Base-by-base conservation (phyloP, 2,797 vertebrate species). In the Alosa sapidissima region DNA sequence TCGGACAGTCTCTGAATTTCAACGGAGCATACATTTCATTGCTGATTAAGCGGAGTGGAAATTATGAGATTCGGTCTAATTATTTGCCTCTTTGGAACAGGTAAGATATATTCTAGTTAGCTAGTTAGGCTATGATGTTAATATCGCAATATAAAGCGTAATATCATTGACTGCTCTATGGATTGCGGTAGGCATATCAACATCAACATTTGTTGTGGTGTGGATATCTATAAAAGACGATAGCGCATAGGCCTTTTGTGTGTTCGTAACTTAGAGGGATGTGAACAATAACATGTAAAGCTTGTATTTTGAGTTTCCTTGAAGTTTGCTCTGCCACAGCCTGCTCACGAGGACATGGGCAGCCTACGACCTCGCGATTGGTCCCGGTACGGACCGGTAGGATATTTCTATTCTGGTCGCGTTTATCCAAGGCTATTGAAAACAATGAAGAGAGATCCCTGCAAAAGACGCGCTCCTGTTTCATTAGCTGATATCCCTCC, bases 341-440 rank as follows among this genome's bases (percentile, higher is more conserved):
- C 33, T 75, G 3, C 68, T 75, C 51, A 3, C 11, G 51, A 52
- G 13, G 51, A 3, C 24, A 68, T 11, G 24, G 33, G 24, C 28
- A 68, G 62, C 58, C 58, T 28, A 68, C 62, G 33, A 75, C 33
- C 33, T 8, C 36, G 33, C 68, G 13, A 36, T 41, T 75, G 33
- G 68, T 75, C 9, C 36, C 33, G 51, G 51, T 52, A 52, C 51
- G 51, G 51, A 52, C 60, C 65, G 33, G 13, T 72, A 45, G 68
- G 33, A 33, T 75, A 75, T 75, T 75, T 19, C 68, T 75, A 41
- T 75, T 75, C 68, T 75, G 68, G 41, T 16, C 68, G 68, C 89
- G 88, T 91, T 90, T 85, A 90, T 90, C 89, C 13, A 33, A 75
- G 68, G 68, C 36, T 41, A 75, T 75, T 41, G 68, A 75, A 41